These are phyloP conservation scores for Scytalopus superciliaris DNA, from an alignment of 2,113 vertebrate genomes.

Conservation along the genomic window DNA sequence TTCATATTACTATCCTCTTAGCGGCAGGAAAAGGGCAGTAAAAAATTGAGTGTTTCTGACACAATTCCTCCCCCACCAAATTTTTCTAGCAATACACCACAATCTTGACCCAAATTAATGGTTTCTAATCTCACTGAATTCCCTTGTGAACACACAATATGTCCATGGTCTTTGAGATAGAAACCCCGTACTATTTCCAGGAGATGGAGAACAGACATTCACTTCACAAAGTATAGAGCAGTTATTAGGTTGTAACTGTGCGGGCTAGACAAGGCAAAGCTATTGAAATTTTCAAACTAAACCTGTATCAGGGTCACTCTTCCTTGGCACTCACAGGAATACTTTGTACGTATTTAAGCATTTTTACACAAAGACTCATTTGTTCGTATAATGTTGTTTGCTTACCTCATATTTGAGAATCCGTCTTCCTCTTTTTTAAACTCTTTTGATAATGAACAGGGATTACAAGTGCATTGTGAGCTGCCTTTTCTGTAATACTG, in stretches of 20 bases:
- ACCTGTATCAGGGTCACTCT: not conserved
- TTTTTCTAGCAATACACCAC: not conserved
- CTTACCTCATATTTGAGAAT: not conserved
- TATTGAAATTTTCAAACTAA: not conserved
- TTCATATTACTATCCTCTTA: not conserved
- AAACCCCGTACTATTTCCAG: not conserved
- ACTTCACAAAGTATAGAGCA: not conserved
- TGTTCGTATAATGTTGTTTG: not conserved
- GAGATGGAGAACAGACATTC: not conserved
- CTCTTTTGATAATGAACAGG: not conserved
- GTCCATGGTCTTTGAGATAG: not conserved
- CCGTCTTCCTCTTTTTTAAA: not conserved
- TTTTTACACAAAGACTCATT: not conserved
- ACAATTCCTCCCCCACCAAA: accelerated
- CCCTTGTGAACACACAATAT: not conserved
- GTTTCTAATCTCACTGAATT: not conserved
- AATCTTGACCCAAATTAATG: not conserved
- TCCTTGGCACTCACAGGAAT: not conserved
- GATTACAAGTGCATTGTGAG: not conserved
- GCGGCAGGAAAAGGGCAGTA: not conserved
- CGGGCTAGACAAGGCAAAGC: not conserved
- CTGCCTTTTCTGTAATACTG: not conserved
- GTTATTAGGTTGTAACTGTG: not conserved
- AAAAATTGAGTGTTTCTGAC: not conserved
- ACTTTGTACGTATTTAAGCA: not conserved